phyloP scores from a whole-genome alignment of 1,140 invertebrate species.

The Aplysia californica region DNA sequence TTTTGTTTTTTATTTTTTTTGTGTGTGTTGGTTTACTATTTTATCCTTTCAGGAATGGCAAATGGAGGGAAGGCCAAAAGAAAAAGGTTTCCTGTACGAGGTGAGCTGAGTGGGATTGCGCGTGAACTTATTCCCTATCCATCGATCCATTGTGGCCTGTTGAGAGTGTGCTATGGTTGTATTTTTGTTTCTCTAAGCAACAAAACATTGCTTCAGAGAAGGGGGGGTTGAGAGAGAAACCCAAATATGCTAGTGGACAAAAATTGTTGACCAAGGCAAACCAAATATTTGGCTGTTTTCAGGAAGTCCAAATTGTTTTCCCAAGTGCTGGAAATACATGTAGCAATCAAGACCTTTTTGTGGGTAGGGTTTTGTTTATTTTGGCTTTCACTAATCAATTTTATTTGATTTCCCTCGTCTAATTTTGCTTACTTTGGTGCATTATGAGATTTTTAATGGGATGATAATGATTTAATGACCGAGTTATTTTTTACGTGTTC shows the following conservation, averaged over 20 bases:
- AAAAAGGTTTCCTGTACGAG: slow-evolving; percentile 43
- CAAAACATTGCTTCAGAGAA: not conserved
- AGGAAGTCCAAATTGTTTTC: no score
- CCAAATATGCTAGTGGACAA: not conserved
- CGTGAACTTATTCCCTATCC: no score
- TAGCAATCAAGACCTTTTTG: no score
- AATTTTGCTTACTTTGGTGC: no score
- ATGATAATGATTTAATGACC: no score
- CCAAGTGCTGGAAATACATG: no score
- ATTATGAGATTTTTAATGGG: no score
- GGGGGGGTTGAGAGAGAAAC: not conserved
- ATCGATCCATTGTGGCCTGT: not conserved
- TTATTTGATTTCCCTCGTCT: no score
- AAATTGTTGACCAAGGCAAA: not conserved
- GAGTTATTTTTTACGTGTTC: no score
- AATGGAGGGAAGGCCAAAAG: slow-evolving; percentile 28
- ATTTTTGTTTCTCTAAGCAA: not conserved
- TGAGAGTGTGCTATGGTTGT: not conserved
- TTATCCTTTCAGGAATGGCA: slow-evolving; percentile 26
- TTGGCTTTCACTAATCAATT: no score
- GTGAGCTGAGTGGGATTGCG: not conserved
- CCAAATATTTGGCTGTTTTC: no score
- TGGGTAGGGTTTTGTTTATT: no score
- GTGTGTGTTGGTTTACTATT: not conserved
- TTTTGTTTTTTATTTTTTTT: not conserved